Evolutionary conservation across 1,140 invertebrate species (phyloP).

Genomic region (Aphidius ervi): DNA sequence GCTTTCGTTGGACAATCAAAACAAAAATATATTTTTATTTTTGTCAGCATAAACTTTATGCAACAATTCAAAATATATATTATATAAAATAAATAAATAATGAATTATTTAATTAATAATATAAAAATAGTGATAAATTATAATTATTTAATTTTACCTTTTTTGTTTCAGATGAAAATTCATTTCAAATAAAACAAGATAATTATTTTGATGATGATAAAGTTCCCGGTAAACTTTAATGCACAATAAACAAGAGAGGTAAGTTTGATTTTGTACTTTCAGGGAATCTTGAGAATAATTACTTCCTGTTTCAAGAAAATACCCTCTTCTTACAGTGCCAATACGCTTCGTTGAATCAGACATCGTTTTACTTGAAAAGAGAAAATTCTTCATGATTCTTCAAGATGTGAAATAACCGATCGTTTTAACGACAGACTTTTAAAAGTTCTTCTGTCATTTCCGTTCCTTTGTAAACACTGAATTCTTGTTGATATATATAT

Average conservation of each 20-base stretch:
- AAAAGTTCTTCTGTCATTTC: slow-evolving; percentile 21
- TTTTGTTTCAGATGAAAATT: not conserved
- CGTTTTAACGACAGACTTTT: not conserved
- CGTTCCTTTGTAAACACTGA: slow-evolving; percentile 18
- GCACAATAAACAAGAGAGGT: not conserved
- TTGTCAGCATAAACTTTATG: too few relatives aligned
- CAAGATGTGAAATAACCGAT: not conserved
- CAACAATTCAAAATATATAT: not conserved
- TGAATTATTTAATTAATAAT: not conserved
- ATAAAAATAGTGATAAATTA: too few relatives aligned
- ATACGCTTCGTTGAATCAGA: slow-evolving; percentile 2
- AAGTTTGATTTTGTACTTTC: not conserved
- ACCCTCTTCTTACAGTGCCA: not conserved
- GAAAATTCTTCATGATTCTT: slow-evolving; percentile 4
- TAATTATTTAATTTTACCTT: too few relatives aligned
- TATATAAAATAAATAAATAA: not conserved
- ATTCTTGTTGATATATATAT: slow-evolving; percentile 10
- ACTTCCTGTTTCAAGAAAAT: not conserved
- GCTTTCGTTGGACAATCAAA: slow-evolving; percentile 3
- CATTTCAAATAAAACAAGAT: not conserved
- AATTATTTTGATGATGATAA: not conserved
- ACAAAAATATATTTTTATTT: too few relatives aligned
- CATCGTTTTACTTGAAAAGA: not conserved
- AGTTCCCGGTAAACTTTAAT: not conserved
- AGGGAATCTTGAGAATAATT: slow-evolving; percentile 11